Percentiles rank a stretch among this genome's conserved stretches.
Evolutionary conservation across 2,888 invertebrate species (phyloP).

Genomic region (Herminia tarsipennalis): DNA sequence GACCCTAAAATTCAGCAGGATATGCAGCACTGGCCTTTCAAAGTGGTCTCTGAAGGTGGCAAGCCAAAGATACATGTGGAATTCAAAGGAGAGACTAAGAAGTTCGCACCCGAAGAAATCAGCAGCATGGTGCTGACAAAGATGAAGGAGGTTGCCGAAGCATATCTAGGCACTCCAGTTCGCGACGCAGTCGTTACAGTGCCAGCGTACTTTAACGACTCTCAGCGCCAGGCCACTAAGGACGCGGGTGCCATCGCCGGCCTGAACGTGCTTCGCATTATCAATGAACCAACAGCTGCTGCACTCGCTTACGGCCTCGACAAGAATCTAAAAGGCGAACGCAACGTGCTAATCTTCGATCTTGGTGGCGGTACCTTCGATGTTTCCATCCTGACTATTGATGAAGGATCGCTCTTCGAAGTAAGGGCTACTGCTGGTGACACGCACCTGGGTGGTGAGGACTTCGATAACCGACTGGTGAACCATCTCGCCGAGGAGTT

Average conservation of each 20-base stretch:
- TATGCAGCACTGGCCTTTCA: conserved; percentile 94
- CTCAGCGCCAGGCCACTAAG: conserved; percentile 91
- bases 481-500: conserved; percentile 89
- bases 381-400: conserved; percentile 93
- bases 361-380: conserved; percentile 91
- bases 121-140: conserved; percentile 88
- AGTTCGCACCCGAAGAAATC: conserved; percentile 89
- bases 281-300: conserved; percentile 93
- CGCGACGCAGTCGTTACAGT: conserved; percentile 93
- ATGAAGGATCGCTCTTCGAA: conserved; percentile 90
- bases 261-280: conserved; percentile 92
- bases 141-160: conserved; percentile 74
- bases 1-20: conserved; percentile 92
- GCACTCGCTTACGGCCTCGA: conserved; percentile 90
- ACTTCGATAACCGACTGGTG: conserved; percentile 88
- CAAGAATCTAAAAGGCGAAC: conserved; percentile 87
- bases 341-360: conserved; percentile 88
- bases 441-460: conserved; percentile 93
- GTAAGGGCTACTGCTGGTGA: conserved; percentile 94
- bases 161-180: conserved; percentile 86
- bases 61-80: conserved; percentile 89
- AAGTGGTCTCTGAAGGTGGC: conserved; percentile 87
- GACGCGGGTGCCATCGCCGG: conserved; percentile 93
- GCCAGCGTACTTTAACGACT: conserved; percentile 92
- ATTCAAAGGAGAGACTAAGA: conserved; percentile 87